These are phyloP conservation scores for Heliopora coerulea DNA, from an alignment of 92 coral and sea anemone species.

Conservation along the genomic window DNA sequence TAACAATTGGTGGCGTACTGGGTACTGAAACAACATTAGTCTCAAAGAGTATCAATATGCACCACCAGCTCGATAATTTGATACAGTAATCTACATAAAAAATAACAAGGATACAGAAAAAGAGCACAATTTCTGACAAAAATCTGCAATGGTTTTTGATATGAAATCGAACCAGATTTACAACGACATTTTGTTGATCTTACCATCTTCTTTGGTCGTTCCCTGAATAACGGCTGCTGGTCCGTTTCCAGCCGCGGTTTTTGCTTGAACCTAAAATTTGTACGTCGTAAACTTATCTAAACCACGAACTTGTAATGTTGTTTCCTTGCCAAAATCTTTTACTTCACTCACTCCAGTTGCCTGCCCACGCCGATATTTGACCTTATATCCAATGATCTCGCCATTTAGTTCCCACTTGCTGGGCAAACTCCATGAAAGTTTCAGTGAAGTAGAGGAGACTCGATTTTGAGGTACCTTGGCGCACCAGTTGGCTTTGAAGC, in stretches of 20 bases:
- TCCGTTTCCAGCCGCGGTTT: slow-evolving; percentile 70
- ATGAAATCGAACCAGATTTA: too few species aligned
- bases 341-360: slow-evolving; percentile 35
- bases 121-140: too few species aligned
- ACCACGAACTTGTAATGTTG: slow-evolving; percentile 45
- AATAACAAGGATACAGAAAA: too few species aligned
- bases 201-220: slow-evolving; percentile 78
- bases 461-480: slow-evolving; percentile 69
- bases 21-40: slow-evolving; percentile 12
- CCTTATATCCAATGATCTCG: slow-evolving; percentile 59
- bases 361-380: slow-evolving; percentile 56
- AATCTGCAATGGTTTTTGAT: too few species aligned
- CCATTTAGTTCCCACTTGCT: slow-evolving; percentile 85
- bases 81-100: too few species aligned
- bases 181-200: too few species aligned
- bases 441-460: slow-evolving; percentile 72
- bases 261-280: slow-evolving; percentile 73
- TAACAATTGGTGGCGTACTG: slow-evolving; percentile 5
- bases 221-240: slow-evolving; percentile 64
- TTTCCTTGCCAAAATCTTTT: slow-evolving; percentile 56
- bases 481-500: slow-evolving; percentile 95
- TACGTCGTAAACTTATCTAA: slow-evolving; percentile 71
- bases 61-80: too few species aligned
- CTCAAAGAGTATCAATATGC: too few species aligned
- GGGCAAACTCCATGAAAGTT: slow-evolving; percentile 80